Evolutionary conservation across 2,113 vertebrate species (phyloP).

Genomic region (Panurus biarmicus): DNA sequence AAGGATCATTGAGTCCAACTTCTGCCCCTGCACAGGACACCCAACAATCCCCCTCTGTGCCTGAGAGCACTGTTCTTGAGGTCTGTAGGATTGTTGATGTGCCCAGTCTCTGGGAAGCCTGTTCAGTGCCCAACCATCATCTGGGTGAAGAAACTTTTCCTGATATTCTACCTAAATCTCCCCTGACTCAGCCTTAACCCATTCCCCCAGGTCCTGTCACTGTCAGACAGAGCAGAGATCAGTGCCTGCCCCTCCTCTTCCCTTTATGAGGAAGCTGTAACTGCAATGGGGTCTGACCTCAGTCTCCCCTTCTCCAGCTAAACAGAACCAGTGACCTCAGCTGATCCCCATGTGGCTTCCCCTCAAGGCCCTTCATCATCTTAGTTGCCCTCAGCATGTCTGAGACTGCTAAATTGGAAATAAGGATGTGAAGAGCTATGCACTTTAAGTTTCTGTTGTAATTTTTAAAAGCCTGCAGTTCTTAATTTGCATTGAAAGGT

Average conservation of each 20-base stretch:
- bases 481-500: not conserved
- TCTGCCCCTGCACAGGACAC: not conserved
- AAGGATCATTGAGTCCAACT: rapidly evolving
- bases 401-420: not conserved
- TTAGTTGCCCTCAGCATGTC: not conserved
- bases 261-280: not conserved
- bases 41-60: too few relatives aligned
- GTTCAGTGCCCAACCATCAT: too few relatives aligned
- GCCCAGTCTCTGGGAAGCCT: too few relatives aligned
- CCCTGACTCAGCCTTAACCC: not conserved
- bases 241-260: not conserved
- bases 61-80: too few relatives aligned
- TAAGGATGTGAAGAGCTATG: not conserved
- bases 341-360: not conserved
- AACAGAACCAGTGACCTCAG: not conserved
- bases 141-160: not conserved
- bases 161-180: not conserved
- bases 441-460: not conserved
- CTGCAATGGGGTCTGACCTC: not conserved
- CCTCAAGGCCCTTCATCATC: not conserved
- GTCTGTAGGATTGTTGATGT: not conserved
- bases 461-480: not conserved
- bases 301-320: not conserved
- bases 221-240: not conserved
- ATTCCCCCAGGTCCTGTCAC: not conserved